Evolutionary conservation across 1,140 invertebrate species (phyloP).

Genomic region (Oncopodura yosiiana): DNA sequence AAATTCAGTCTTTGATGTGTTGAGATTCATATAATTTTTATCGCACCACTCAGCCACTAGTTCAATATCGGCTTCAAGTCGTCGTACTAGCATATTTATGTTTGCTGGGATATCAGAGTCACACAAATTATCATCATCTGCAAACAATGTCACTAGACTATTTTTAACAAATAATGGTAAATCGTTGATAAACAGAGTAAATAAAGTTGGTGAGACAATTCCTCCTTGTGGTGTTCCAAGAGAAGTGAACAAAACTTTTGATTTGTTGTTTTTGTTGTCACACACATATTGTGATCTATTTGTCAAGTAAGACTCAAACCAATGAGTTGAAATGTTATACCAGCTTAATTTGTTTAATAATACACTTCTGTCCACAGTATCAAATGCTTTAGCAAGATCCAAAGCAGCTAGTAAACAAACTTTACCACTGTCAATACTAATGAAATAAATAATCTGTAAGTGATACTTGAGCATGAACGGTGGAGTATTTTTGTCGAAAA

Average conservation of each 20-base stretch:
- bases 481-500: constrained; percentile 38
- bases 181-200: constrained; percentile 19
- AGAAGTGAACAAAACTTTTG: not conserved
- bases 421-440: constrained; percentile 37
- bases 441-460: constrained; percentile 37
- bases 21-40: not conserved
- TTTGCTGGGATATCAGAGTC: not conserved
- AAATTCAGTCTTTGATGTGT: constrained; percentile 4
- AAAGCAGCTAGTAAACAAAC: constrained; percentile 37
- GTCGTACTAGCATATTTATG: not conserved
- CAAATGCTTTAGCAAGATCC: constrained; percentile 42
- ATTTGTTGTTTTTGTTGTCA: too few relatives aligned
- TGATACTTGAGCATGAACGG: constrained; percentile 38
- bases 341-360: constrained; percentile 37
- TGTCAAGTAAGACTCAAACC: not conserved
- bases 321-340: not conserved
- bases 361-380: constrained; percentile 39
- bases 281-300: not conserved
- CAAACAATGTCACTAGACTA: constrained; percentile 5
- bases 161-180: constrained; percentile 1
- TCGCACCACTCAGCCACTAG: not conserved
- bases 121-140: constrained; percentile 14
- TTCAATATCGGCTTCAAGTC: not conserved
- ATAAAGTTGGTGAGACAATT: constrained; percentile 16
- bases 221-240: constrained; percentile 20